These are phyloP conservation scores for Dioctria rufipes DNA, from an alignment of 2,888 invertebrate species.

Conservation along the genomic window DNA sequence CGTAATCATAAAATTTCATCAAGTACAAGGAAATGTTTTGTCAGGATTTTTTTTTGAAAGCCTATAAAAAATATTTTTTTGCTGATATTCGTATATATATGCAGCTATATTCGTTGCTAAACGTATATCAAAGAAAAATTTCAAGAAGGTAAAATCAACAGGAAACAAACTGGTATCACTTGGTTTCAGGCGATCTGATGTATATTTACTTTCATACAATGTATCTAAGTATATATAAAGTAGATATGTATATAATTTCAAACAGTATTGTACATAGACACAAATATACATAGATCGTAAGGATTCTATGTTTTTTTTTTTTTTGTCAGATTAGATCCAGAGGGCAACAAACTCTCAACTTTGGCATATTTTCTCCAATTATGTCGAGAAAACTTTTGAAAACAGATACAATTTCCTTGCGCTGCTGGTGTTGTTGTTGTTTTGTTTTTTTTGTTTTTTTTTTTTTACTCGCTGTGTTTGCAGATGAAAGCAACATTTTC, in stretches of 20 bases:
- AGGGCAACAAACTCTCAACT: slow-evolving; percentile 41
- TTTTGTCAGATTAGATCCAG: background rate
- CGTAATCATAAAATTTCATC: too few relatives aligned
- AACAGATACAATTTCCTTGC: slow-evolving; percentile 14
- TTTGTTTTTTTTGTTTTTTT: slow-evolving; percentile 14
- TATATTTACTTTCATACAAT: too few relatives aligned
- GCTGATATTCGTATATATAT: background rate
- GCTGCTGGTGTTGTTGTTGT: slow-evolving; percentile 13
- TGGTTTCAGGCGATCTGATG: background rate
- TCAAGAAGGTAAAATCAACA: slow-evolving; percentile 33
- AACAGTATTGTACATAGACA: background rate
- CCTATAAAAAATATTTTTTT: too few relatives aligned
- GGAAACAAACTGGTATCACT: slow-evolving; percentile 2
- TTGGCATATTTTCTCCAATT: slow-evolving; percentile 43
- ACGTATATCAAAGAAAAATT: slow-evolving; percentile 22
- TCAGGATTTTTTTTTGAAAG: too few relatives aligned
- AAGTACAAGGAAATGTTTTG: too few relatives aligned
- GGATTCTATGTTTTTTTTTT: background rate
- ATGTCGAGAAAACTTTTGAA: slow-evolving; percentile 40
- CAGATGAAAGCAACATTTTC: background rate
- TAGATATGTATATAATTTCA: too few relatives aligned
- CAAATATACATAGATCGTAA: background rate
- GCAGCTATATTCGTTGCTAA: slow-evolving; percentile 30
- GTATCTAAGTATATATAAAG: too few relatives aligned
- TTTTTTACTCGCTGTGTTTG: background rate